A percentile compares a stretch with the other conserved stretches of the same genome.
Evolutionary conservation across 2,797 vertebrate species (phyloP).

Genomic region (Anguilla marmorata): DNA sequence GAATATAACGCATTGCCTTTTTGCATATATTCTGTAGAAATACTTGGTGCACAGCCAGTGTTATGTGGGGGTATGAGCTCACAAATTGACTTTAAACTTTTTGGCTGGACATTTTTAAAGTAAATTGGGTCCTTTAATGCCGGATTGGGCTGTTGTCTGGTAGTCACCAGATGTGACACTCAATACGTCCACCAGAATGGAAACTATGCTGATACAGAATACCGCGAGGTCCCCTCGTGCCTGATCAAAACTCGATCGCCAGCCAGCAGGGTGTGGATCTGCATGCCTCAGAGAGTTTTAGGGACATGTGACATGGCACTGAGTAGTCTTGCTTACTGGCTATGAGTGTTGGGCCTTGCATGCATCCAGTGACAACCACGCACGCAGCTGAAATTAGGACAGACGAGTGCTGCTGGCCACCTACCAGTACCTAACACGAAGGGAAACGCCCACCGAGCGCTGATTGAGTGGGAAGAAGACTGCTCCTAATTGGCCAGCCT

Average conservation of each 20-base stretch:
- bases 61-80: constrained; percentile 6
- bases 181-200: constrained; percentile 57
- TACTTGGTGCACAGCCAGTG: background rate
- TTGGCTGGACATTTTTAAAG: background rate
- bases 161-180: constrained; percentile 54
- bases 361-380: background rate
- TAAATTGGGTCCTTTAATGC: constrained; percentile 42
- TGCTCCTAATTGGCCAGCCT: background rate
- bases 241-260: constrained; percentile 37
- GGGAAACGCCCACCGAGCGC: background rate
- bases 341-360: background rate
- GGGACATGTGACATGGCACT: background rate
- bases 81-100: constrained; percentile 30
- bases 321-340: background rate
- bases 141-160: constrained; percentile 48
- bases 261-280: constrained; percentile 37
- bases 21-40: background rate
- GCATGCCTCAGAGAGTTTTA: constrained; percentile 32
- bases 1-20: background rate
- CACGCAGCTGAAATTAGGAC: background rate
- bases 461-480: background rate
- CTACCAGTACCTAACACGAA: background rate
- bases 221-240: constrained; percentile 35
- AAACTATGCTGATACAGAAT: constrained; percentile 54
- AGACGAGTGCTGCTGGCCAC: background rate